A percentile compares a stretch with the other conserved stretches of the same genome.
These are phyloP conservation scores for Triplophysa siluroides DNA, from an alignment of 2,113 vertebrate species.

Conservation along the genomic window DNA sequence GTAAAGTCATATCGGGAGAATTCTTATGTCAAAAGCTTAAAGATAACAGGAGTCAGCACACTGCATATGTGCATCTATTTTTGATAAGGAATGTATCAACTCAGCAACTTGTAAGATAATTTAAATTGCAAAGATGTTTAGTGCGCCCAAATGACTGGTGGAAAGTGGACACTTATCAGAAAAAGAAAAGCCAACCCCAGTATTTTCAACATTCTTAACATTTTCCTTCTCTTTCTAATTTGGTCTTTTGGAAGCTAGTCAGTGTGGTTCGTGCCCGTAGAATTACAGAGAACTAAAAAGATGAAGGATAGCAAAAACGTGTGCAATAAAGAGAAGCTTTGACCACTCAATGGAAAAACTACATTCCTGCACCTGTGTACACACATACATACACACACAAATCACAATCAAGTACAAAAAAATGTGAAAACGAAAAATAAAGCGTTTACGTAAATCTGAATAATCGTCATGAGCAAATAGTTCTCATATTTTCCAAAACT, in stretches of 20 bases:
- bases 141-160: constrained; percentile 58
- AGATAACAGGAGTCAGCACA: constrained; percentile 15
- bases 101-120: constrained; percentile 53
- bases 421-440: not conserved
- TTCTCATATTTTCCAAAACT: constrained; percentile 25
- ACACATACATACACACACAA: not conserved
- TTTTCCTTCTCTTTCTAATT: constrained; percentile 64
- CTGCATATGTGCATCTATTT: constrained; percentile 32
- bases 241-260: constrained; percentile 61
- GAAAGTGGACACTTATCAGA: constrained; percentile 68
- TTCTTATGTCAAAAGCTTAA: constrained; percentile 9
- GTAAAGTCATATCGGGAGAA: not conserved
- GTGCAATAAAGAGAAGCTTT: constrained; percentile 21
- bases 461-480: constrained; percentile 10
- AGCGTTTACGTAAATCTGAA: not conserved
- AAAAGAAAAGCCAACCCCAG: constrained; percentile 60
- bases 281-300: constrained; percentile 59
- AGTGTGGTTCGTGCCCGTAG: constrained; percentile 57
- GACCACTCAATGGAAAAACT: constrained; percentile 2
- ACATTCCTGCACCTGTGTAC: constrained; percentile 27
- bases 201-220: constrained; percentile 70
- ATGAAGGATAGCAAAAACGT: constrained; percentile 51
- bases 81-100: constrained; percentile 50
- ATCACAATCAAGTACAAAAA: not conserved
- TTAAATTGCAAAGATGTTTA: constrained; percentile 56